A percentile compares a stretch with the other conserved stretches of the same genome.
These are phyloP conservation scores for Eleutherodactylus coqui DNA, from an alignment of 2,797 vertebrate species.

Conservation along the genomic window DNA sequence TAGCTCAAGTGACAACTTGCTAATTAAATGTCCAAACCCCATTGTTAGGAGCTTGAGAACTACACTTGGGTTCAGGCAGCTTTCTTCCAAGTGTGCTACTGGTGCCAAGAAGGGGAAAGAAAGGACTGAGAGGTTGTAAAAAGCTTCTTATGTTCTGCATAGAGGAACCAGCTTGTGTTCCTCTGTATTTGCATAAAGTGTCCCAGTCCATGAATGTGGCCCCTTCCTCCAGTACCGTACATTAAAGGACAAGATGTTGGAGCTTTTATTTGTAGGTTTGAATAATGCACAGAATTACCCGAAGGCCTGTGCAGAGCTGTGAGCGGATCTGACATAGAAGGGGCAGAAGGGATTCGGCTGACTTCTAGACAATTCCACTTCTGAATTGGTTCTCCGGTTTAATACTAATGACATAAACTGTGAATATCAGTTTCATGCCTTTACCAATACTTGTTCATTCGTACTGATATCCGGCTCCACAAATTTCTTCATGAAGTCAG, in stretches of 20 bases:
- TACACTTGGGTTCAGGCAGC: slow-evolving; percentile 69
- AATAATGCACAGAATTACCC: neutral
- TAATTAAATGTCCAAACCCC: slow-evolving; percentile 75
- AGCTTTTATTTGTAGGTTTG: neutral
- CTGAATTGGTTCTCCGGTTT: neutral
- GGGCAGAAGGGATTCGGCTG: slow-evolving; percentile 54
- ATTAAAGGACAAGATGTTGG: slow-evolving; percentile 9
- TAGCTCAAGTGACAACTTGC: slow-evolving; percentile 69
- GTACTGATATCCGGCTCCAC: too few relatives aligned
- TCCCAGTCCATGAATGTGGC: slow-evolving; percentile 65
- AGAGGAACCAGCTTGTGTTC: slow-evolving; percentile 68
- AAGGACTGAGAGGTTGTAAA: slow-evolving; percentile 67
- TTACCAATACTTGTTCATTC: too few relatives aligned
- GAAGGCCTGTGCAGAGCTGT: neutral
- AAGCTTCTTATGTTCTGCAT: slow-evolving; percentile 67
- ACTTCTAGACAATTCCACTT: neutral
- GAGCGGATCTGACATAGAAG: neutral
- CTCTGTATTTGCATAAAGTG: slow-evolving; percentile 76
- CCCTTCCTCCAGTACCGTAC: slow-evolving; percentile 34
- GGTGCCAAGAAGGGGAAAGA: slow-evolving; percentile 73
- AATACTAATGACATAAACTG: slow-evolving; percentile 10
- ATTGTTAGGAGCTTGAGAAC: slow-evolving; percentile 75
- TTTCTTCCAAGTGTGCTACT: slow-evolving; percentile 72
- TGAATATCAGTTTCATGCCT: too few relatives aligned
- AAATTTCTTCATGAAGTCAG: too few relatives aligned